Percentiles rank a stretch among this genome's conserved stretches.
Evolutionary conservation across 1,140 invertebrate species (phyloP).

Genomic region (Drosophila sulfurigaster): DNA sequence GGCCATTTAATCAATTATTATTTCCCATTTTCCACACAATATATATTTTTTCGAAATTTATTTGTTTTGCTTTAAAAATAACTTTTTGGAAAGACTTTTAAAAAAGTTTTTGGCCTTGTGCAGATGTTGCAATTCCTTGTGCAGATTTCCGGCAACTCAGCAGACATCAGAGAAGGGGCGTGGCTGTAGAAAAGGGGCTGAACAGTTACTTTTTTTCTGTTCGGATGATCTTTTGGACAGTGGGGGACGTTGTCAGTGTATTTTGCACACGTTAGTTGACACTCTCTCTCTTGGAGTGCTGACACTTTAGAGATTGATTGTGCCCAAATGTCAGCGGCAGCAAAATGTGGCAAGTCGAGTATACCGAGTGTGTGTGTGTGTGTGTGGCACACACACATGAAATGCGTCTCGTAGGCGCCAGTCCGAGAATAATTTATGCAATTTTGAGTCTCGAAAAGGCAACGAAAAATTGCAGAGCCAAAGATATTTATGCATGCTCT

Average conservation of each 20-base stretch:
- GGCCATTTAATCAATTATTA: slow-evolving; percentile 15
- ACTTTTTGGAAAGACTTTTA: neutral
- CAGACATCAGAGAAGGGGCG: slow-evolving; percentile 2
- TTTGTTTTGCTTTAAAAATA: neutral
- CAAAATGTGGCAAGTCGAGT: slow-evolving; percentile 16
- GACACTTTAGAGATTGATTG: slow-evolving; percentile 51
- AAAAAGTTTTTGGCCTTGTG: slow-evolving; percentile 9
- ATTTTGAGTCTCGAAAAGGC: slow-evolving; percentile 44
- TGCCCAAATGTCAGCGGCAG: slow-evolving; percentile 38
- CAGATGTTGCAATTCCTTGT: slow-evolving; percentile 9
- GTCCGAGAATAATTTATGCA: slow-evolving; percentile 72
- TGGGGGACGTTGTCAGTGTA: neutral
- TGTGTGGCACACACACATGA: slow-evolving; percentile 35
- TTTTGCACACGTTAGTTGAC: slow-evolving; percentile 51
- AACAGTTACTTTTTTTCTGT: neutral
- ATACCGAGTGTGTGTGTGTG: slow-evolving; percentile 11
- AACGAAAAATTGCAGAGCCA: slow-evolving; percentile 48
- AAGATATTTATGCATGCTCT: slow-evolving; percentile 40
- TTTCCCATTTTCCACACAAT: neutral
- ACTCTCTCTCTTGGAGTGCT: slow-evolving; percentile 43
- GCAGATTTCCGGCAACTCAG: slow-evolving; percentile 6
- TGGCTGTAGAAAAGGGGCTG: slow-evolving; percentile 9
- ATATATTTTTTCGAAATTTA: neutral
- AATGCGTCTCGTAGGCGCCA: slow-evolving; percentile 73
- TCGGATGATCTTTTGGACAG: neutral